Evolutionary conservation across 2,888 invertebrate genomes (phyloP).

Genomic region (Hirtodrosophila alboralis): DNA sequence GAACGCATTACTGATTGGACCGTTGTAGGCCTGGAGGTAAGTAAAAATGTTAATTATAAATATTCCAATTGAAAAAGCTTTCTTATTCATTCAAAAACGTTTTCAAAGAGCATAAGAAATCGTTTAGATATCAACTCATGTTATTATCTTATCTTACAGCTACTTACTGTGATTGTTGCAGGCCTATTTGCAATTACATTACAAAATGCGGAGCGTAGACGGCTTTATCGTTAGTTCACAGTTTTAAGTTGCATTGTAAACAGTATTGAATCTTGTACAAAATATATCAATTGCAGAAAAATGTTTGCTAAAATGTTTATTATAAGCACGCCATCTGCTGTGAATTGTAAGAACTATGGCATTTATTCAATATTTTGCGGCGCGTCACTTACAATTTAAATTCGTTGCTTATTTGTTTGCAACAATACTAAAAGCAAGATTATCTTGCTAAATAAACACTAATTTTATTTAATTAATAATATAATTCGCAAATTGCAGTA

Average conservation of each 20-base stretch:
- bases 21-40: slow-evolving; percentile 76
- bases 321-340: slow-evolving; percentile 19
- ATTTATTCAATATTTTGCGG: too few species aligned
- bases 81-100: too few species aligned
- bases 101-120: too few species aligned
- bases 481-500: too few species aligned
- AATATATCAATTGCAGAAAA: too few species aligned
- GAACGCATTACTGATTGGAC: slow-evolving; percentile 78
- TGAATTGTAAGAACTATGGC: not conserved
- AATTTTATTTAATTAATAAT: too few species aligned
- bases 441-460: too few species aligned
- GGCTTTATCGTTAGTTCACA: slow-evolving; percentile 56
- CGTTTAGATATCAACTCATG: not conserved
- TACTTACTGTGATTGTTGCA: slow-evolving; percentile 64
- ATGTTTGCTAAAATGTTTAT: too few species aligned
- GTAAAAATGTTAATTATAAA: not conserved
- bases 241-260: not conserved
- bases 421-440: too few species aligned
- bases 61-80: not conserved
- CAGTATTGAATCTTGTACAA: slow-evolving; percentile 50
- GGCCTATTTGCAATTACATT: slow-evolving; percentile 74
- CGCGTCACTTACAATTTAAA: too few species aligned
- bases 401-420: too few species aligned
- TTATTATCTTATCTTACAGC: slow-evolving; percentile 42
- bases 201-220: slow-evolving; percentile 70